Evolutionary conservation across 2,888 invertebrate species (phyloP), one percentile per base, ranked within the genome.

Genomic region (Clunio marinus): DNA sequence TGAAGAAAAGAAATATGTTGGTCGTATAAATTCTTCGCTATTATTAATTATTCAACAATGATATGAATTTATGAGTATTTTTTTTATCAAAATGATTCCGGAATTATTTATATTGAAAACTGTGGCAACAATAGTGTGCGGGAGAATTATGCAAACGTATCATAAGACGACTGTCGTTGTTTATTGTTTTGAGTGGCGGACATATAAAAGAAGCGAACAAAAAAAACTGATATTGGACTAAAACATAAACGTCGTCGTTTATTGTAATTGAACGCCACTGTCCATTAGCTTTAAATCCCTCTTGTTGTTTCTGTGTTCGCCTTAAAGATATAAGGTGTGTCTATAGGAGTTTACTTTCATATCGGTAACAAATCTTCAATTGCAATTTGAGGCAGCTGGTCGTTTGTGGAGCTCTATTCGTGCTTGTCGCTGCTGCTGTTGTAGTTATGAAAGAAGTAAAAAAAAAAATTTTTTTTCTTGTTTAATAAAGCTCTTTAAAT

Each of bases 331-430:
- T 20, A 66, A 66, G 66, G 66, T 66, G 66, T 66, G 66, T 66
- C 66, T 66, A 55, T 55, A 66, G 66, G 66, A 66, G 66, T 66
- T 66, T 66, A 66, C 66, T 66, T 66, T 66, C 66, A 46, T 66
- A 66, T 66, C 66, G 66, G 66, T 66, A 66, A 66, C 66, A 66
- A 66, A 66, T 66, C 66, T 66, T 66, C 66, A 66, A 66, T 66
- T 66, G 66, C 66, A 66, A 51, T 66, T 66, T 66, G 66, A 66
- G 46, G 51, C 66, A 66, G 66, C 66, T 66, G 66, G 63, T 46
- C 63, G 63, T 15, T 62, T 66, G 66, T 51, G 55, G 25, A 55
- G 66, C 55, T 66, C 55, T n/a, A n/a, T n/a, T n/a, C 46, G 28
- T 25, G 37, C 46, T 17, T 63, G 25, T 41, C 17, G 45, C 15